Evolutionary conservation across 2,113 vertebrate genomes (phyloP).

Genomic region (Sisor rabdophorus): DNA sequence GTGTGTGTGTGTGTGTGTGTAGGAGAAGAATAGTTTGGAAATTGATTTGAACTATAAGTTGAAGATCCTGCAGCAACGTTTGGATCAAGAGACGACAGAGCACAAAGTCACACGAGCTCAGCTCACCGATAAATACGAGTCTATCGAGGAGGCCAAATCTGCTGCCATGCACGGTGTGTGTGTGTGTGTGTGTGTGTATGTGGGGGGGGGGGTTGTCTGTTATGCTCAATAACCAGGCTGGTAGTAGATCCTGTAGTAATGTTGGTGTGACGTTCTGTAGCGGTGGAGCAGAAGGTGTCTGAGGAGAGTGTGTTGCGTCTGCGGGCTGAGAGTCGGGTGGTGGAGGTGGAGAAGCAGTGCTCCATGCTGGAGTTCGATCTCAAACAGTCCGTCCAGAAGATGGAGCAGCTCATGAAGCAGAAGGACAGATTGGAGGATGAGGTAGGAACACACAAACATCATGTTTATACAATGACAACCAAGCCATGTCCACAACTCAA

Average conservation of each 20-base stretch:
- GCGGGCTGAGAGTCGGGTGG: constrained; percentile 86
- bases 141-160: constrained; percentile 93
- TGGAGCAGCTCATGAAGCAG: constrained; percentile 91
- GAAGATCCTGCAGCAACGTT: constrained; percentile 87
- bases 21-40: constrained; percentile 98
- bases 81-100: constrained; percentile 93
- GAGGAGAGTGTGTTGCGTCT: constrained; percentile 87
- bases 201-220: background rate
- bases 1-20: constrained; percentile 32
- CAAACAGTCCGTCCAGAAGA: constrained; percentile 93
- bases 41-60: constrained; percentile 97
- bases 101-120: constrained; percentile 89
- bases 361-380: constrained; percentile 97
- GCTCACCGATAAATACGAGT: constrained; percentile 94
- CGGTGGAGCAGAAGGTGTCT: constrained; percentile 91
- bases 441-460: constrained; percentile 61
- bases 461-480: no score
- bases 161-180: constrained; percentile 82
- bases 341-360: constrained; percentile 96
- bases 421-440: constrained; percentile 94
- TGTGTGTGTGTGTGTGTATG: no score
- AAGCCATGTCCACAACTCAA: background rate
- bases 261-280: constrained; percentile 58
- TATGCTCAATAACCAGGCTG: no score
- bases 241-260: no score